These are phyloP conservation scores for Aphidius gifuensis DNA, from an alignment of 1,140 invertebrate genomes.

Conservation along the genomic window DNA sequence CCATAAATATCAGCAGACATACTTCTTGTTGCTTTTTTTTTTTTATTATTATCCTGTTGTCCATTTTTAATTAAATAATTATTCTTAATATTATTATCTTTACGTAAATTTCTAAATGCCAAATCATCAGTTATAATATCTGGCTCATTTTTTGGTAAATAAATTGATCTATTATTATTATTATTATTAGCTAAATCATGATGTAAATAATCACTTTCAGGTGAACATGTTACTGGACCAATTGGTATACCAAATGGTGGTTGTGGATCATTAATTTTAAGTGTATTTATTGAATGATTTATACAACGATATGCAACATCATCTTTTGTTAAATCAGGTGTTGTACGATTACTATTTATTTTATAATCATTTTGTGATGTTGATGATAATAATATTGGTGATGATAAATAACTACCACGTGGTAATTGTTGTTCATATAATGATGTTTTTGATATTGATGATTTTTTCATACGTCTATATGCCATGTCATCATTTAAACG, in stretches of 20 bases:
- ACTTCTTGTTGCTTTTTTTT: slow-evolving; percentile 74
- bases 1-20: slow-evolving; percentile 77
- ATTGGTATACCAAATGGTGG: slow-evolving; percentile 87
- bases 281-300: slow-evolving; percentile 69
- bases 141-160: slow-evolving; percentile 67
- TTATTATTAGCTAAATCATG: slow-evolving; percentile 58
- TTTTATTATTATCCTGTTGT: slow-evolving; percentile 49
- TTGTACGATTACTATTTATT: slow-evolving; percentile 60
- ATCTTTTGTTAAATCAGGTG: slow-evolving; percentile 70
- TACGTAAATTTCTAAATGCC: slow-evolving; percentile 78
- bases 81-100: slow-evolving; percentile 56
- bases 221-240: slow-evolving; percentile 70
- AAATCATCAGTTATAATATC: slow-evolving; percentile 84
- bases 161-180: slow-evolving; percentile 58
- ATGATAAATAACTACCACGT: slow-evolving; percentile 70
- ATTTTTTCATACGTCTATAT: slow-evolving; percentile 60
- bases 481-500: slow-evolving; percentile 76
- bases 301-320: slow-evolving; percentile 81
- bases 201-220: slow-evolving; percentile 81
- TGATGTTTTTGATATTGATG: slow-evolving; percentile 58
- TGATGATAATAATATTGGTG: slow-evolving; percentile 41
- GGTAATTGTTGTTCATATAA: slow-evolving; percentile 55
- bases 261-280: slow-evolving; percentile 74
- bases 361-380: neutral
- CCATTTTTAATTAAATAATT: neutral